Base-by-base conservation (phyloP, 2,797 vertebrate species). In the Carapus acus region DNA sequence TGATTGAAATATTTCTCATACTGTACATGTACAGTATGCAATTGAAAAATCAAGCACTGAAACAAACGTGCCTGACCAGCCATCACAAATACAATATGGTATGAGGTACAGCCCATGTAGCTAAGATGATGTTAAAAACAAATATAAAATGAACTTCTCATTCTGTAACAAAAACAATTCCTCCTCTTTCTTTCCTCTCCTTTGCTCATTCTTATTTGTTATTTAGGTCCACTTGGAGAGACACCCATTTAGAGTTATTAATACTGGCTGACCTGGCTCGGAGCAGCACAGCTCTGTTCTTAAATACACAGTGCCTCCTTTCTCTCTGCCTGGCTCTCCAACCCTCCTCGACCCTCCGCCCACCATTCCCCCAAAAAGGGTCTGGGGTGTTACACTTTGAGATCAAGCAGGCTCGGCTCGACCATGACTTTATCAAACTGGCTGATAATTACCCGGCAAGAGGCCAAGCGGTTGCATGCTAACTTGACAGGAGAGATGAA, bases 381-480 rank as follows among this genome's bases (percentile, higher is more conserved):
- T 69, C 49, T 38, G 54, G 62, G 47, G 59, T 64, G 37, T 62
- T 56, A 57, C 42, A 31, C 70, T 43, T 67, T 67, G 67, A 74
- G 62, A 43, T 65, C 74, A 70, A 70, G 78, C 75, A 67, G 75
- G 73, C 76, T 70, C 70, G 77, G 74, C 60, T 24, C 53, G 55
- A 64, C 69, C 73, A 65, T 79, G 73, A 77, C 75, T 80, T 80
- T 59, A 77, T 83, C 76, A 78, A 80, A 72, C 76, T 78, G 79
- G 57, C 67, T 81, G 82, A 76, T 85, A 81, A 84, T 82, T 71
- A 76, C 15, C 76, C 59, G 74, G 79, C 77, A 70, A 67, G 67
- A 54, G 74, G 72, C 73, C 72, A 70, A 51, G 17, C 53, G 62
- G 54, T 52, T 44, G 62, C 38, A 58, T 19, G 44, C 53, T 48